Evolutionary conservation across 2,113 vertebrate species (phyloP), one percentile per base, ranked within the genome.

Genomic region (Macquaria ambigua): DNA sequence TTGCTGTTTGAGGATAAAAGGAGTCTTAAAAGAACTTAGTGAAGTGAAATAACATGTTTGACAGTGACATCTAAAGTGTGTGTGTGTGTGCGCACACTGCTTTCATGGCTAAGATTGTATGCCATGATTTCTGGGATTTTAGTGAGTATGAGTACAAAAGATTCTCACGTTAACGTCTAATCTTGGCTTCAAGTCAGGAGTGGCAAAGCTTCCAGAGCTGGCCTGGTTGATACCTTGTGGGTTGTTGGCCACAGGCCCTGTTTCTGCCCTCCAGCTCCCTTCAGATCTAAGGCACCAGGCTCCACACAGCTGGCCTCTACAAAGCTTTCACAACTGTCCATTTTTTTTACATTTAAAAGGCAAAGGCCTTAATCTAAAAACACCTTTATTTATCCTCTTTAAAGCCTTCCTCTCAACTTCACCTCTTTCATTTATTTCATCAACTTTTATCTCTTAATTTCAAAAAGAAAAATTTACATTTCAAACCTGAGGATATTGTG

Each of bases 391-490:
- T 25, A 62, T 74, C 25, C 56, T 12, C n/a, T 79, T 72, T 64
- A 70, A 79, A 81, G 53, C 67, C 28, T 46, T 55, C 53, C 64
- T 83, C 77, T 81, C 67, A 84, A 81, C 70, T 78, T 87, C 3
- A n/a, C 15, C 50, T 81, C 74, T 78, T 85, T 83, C 43, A 83
- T 87, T 84, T 68, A 61, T 80, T 74, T 74, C 59, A 58, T 77
- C 52, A 82, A 90, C 85, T 82, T 90, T 86, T 62, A 92, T 92
- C 87, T 80, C 25, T 18, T 70, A 4, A 25, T 85, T 89, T 90
- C 73, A 91, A 93, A 89, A 85, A 72, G 66, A 71, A 5, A 43
- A 37, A 95, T 95, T 92, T 89, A 58, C 90, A 94, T 92, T 93
- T 92, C 86, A 93, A 92, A 90, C 74, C 59, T 16, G 16, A 52